Conservation (phyloP, 23 tunicate species). For the Halocynthia aurantium region DNA sequence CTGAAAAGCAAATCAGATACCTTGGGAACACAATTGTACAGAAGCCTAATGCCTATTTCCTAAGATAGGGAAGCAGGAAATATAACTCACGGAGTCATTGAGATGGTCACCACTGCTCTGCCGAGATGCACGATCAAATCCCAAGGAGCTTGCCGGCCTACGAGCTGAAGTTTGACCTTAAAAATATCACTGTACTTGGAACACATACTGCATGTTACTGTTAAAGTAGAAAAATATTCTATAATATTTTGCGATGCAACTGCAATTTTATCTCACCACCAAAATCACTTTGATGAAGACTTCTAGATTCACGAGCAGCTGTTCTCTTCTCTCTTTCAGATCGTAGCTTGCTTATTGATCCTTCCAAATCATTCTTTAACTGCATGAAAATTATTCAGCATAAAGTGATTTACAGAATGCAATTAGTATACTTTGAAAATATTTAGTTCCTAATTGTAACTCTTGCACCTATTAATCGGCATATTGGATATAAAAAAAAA, state of each 20-base stretch:
- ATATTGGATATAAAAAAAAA: no score
- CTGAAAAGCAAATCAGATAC: no score
- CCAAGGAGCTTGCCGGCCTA: slow-evolving; percentile 79
- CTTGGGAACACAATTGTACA: no score
- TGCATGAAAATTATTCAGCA: not conserved
- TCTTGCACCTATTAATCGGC: no score
- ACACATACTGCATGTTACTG: not conserved
- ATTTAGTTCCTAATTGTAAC: no score
- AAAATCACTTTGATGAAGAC: slow-evolving; percentile 64
- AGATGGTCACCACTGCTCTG: slow-evolving; percentile 10
- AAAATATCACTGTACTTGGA: not conserved
- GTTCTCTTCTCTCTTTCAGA: slow-evolving; percentile 58
- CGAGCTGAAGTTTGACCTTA: slow-evolving; percentile 5
- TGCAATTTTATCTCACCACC: not conserved
- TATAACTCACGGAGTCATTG: slow-evolving; percentile 10
- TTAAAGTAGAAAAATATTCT: not conserved
- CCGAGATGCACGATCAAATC: slow-evolving; percentile 21
- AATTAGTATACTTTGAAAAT: no score
- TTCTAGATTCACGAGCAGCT: slow-evolving; percentile 23
- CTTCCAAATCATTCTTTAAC: slow-evolving; percentile 88
- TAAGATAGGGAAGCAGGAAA: not conserved
- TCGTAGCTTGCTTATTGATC: slow-evolving; percentile 53
- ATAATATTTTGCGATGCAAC: not conserved
- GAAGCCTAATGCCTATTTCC: no score
- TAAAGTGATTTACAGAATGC: no score